A percentile compares a stretch with the other conserved stretches of the same genome.
phyloP scores from a whole-genome alignment of 2,888 invertebrate species.

The Andricus curvator region DNA sequence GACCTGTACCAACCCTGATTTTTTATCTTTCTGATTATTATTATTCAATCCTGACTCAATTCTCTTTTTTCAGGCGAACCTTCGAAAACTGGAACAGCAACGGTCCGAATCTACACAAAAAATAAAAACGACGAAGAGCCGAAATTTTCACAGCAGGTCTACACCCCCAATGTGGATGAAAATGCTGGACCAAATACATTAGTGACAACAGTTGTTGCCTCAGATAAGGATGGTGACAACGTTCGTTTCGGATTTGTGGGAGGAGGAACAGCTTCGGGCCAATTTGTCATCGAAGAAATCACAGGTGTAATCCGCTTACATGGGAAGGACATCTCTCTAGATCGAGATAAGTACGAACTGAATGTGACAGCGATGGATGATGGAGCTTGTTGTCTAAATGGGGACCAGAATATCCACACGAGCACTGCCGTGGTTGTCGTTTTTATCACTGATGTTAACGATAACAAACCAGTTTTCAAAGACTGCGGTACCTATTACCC shows the following conservation, averaged over 20 bases:
- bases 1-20: background rate
- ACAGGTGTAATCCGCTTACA: conserved; percentile 96
- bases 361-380: conserved; percentile 99
- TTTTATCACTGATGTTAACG: conserved; percentile 98
- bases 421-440: conserved; percentile 97
- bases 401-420: conserved; percentile 92
- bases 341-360: conserved; percentile 95
- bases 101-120: conserved; percentile 97
- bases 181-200: conserved; percentile 97
- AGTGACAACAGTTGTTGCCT: conserved; percentile 97
- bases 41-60: background rate
- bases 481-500: conserved; percentile 96
- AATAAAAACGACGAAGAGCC: conserved; percentile 99
- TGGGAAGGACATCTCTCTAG: conserved; percentile 91
- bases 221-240: conserved; percentile 98
- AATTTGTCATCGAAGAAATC: conserved; percentile 96
- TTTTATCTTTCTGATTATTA: background rate
- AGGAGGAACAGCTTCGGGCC: conserved; percentile 93
- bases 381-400: conserved; percentile 96
- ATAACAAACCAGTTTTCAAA: conserved; percentile 97
- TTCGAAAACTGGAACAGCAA: conserved; percentile 94
- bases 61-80: conserved; percentile 84
- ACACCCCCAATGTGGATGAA: conserved; percentile 97
- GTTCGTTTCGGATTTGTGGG: conserved; percentile 95
- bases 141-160: conserved; percentile 97